phyloP scores from a whole-genome alignment of 2,797 vertebrate species.

The Hemibagrus guttatus region DNA sequence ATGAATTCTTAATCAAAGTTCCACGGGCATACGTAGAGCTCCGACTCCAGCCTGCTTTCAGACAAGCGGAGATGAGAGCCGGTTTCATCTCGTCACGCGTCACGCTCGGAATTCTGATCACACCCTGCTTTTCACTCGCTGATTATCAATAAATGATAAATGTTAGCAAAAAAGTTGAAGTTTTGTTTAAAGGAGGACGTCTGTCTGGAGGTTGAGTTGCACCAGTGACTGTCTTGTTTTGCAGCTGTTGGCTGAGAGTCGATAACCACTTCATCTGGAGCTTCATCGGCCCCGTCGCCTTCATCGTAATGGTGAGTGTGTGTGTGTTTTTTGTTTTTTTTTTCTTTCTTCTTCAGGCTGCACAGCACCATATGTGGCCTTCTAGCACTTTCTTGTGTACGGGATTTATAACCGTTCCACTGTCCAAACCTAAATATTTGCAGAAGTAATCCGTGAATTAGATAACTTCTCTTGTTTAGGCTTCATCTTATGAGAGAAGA shows the following conservation, averaged over 20 bases:
- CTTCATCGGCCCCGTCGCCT: conserved; percentile 93
- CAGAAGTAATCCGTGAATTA: conserved; percentile 23
- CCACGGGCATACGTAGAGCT: neutral
- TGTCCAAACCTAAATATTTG: conserved; percentile 27
- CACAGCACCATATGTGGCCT: conserved; percentile 17
- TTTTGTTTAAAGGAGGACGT: neutral
- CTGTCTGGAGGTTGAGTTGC: neutral
- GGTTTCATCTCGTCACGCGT: neutral
- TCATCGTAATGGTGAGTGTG: conserved; percentile 91
- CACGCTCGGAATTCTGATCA: neutral
- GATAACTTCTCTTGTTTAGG: conserved; percentile 23
- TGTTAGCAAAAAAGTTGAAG: neutral
- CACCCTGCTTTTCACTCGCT: neutral
- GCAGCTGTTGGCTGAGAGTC: conserved; percentile 85
- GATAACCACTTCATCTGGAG: conserved; percentile 99
- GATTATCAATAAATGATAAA: neutral
- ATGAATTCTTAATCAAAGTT: conserved; percentile 38
- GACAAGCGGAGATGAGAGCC: neutral
- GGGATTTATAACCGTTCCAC: neutral
- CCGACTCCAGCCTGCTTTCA: neutral
- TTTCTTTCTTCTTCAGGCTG: neutral
- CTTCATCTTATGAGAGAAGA: neutral
- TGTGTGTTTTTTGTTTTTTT: too few species aligned
- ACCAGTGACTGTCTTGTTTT: conserved; percentile 23
- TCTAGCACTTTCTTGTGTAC: neutral